Conservation (phyloP, 2,113 vertebrate genomes). For the Coptodon rendalli region DNA sequence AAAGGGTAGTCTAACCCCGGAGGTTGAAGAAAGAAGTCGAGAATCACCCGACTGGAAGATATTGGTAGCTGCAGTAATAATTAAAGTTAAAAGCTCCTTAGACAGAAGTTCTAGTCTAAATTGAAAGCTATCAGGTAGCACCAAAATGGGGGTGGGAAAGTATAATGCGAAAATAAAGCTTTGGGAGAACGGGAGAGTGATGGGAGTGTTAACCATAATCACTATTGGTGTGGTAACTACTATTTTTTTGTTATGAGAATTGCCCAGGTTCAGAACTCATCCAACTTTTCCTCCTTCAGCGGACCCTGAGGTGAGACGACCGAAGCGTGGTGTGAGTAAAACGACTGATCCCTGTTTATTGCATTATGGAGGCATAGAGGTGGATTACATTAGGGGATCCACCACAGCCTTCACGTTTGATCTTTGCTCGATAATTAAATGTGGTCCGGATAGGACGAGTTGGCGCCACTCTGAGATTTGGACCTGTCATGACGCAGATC, state of each 20-base stretch:
- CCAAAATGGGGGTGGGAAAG: rapidly evolving
- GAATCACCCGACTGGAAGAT: rapidly evolving
- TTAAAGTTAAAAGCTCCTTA: rapidly evolving
- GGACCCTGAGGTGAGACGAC: rapidly evolving
- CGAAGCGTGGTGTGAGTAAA: rapidly evolving
- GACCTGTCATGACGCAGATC: too few relatives aligned
- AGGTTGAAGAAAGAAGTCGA: rapidly evolving
- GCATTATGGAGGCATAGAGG: neutral
- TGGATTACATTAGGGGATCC: rapidly evolving
- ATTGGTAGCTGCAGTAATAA: rapidly evolving
- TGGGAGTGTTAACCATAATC: rapidly evolving
- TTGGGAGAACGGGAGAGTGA: rapidly evolving
- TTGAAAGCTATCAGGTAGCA: rapidly evolving
- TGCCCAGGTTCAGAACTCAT: neutral
- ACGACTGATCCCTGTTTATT: rapidly evolving
- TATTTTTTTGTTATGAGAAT: rapidly evolving
- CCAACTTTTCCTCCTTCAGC: rapidly evolving
- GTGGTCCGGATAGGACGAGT: too few relatives aligned
- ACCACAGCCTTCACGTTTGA: rapidly evolving
- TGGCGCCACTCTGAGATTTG: too few relatives aligned
- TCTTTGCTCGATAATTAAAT: too few relatives aligned
- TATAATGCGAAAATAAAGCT: rapidly evolving
- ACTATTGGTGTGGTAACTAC: rapidly evolving
- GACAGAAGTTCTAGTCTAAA: rapidly evolving
- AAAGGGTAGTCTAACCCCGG: rapidly evolving